These are phyloP conservation scores for Parasteatoda lunata DNA, from an alignment of 2,888 invertebrate genomes.

Conservation along the genomic window DNA sequence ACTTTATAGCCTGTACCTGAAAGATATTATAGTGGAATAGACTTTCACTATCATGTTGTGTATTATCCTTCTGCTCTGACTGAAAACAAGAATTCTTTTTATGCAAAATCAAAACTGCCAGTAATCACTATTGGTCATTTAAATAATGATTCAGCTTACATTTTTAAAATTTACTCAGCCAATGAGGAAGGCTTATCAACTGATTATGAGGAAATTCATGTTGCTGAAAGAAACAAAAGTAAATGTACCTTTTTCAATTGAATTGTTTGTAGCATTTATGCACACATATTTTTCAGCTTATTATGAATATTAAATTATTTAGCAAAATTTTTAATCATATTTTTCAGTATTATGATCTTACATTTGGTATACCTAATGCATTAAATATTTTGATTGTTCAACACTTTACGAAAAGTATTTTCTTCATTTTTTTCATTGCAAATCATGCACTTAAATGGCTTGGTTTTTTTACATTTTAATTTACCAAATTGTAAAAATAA, in stretches of 20 bases:
- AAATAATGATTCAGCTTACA: constrained; percentile 34
- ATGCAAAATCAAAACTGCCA: constrained; percentile 10
- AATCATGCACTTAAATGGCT: background rate
- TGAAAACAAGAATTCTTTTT: background rate
- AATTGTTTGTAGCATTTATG: background rate
- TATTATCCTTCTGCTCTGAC: constrained; percentile 4
- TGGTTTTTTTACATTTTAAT: background rate
- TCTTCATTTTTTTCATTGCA: background rate
- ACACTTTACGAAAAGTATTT: background rate
- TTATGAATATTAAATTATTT: too few relatives aligned
- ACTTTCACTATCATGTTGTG: constrained; percentile 41
- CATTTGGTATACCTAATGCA: background rate
- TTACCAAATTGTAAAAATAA: background rate
- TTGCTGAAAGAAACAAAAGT: constrained; percentile 49
- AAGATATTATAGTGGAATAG: constrained; percentile 46
- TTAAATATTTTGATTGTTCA: background rate
- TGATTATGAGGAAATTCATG: constrained; percentile 24
- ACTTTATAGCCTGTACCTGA: constrained; percentile 42
- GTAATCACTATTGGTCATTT: constrained; percentile 41
- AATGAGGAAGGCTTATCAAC: constrained; percentile 59
- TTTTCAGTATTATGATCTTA: background rate
- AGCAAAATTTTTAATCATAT: too few relatives aligned
- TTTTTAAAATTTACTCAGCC: constrained; percentile 57
- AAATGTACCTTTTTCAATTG: background rate
- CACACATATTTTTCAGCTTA: background rate